Percentiles rank a stretch among this genome's conserved stretches.
Evolutionary conservation across 2,797 vertebrate species (phyloP).

Genomic region (Gadopsis bispinosus): DNA sequence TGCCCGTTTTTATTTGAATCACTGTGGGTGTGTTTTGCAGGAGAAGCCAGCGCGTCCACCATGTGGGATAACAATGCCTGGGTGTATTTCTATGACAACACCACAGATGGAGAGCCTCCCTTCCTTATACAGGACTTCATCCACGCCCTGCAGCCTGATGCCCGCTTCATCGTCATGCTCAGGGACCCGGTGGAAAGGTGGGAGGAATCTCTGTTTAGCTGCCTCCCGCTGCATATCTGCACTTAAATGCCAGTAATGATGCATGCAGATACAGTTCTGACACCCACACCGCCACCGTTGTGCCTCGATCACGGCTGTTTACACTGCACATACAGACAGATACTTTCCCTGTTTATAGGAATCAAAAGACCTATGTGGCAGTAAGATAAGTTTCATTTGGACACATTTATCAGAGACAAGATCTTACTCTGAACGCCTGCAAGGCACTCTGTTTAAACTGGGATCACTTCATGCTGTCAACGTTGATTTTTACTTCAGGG

Average conservation of each 20-base stretch:
- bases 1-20: slow-evolving; percentile 19
- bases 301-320: slow-evolving; percentile 37
- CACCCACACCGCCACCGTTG: neutral
- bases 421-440: slow-evolving; percentile 18
- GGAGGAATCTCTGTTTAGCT: slow-evolving; percentile 4
- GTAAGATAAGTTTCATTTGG: slow-evolving; percentile 35
- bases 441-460: slow-evolving; percentile 27
- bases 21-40: slow-evolving; percentile 75
- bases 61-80: slow-evolving; percentile 99
- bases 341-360: slow-evolving; percentile 37
- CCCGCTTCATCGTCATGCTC: slow-evolving; percentile 94
- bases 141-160: slow-evolving; percentile 92
- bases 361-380: slow-evolving; percentile 45
- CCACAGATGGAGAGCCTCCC: slow-evolving; percentile 90
- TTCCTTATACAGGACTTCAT: slow-evolving; percentile 96
- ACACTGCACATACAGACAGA: slow-evolving; percentile 41
- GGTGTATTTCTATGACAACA: slow-evolving; percentile 93
- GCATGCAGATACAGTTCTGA: slow-evolving; percentile 5
- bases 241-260: slow-evolving; percentile 9
- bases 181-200: slow-evolving; percentile 97
- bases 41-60: slow-evolving; percentile 97
- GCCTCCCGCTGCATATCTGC: neutral
- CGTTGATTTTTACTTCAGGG: slow-evolving; percentile 35
- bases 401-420: slow-evolving; percentile 31
- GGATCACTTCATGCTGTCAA: slow-evolving; percentile 25